A percentile compares a stretch with the other conserved stretches of the same genome.
phyloP scores from a whole-genome alignment of 2,113 vertebrate species.

The Paraplagusia blochii region DNA sequence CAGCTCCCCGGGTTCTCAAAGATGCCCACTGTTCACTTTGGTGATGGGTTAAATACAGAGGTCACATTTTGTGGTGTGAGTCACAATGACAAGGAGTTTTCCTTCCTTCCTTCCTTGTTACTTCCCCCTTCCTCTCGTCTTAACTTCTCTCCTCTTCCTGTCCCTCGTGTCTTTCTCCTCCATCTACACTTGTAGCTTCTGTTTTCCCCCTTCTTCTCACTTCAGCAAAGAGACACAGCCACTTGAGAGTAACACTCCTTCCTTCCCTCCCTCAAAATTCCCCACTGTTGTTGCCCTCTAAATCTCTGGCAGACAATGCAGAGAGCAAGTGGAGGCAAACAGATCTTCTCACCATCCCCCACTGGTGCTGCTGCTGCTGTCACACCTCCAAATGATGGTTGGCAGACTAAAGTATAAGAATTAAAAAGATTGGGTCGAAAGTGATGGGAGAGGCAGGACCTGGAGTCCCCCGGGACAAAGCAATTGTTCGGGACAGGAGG shows the following conservation, averaged over 20 bases:
- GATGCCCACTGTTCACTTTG: no score
- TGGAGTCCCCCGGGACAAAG: constrained; percentile 29
- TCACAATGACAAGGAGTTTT: no score
- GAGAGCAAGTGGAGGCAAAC: constrained; percentile 25
- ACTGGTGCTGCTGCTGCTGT: constrained; percentile 39
- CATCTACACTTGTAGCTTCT: constrained; percentile 9
- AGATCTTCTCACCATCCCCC: constrained; percentile 31
- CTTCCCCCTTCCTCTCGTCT: not conserved
- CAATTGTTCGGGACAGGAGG: constrained; percentile 54
- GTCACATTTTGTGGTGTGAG: no score
- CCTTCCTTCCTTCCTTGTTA: no score
- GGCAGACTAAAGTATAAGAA: constrained; percentile 3
- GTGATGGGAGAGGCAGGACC: constrained; percentile 18
- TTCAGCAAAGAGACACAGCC: constrained; percentile 37
- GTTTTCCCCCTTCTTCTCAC: constrained; percentile 5
- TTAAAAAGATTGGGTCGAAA: constrained; percentile 12
- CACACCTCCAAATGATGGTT: constrained; percentile 42
- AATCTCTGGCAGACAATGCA: constrained; percentile 41
- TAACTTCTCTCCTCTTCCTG: constrained; percentile 13
- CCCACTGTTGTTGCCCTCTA: constrained; percentile 42
- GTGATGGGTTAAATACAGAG: no score
- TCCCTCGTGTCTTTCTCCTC: constrained; percentile 30
- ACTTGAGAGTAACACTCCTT: constrained; percentile 42
- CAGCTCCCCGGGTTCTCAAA: no score
- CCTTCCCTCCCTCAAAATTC: constrained; percentile 19